A percentile compares a stretch with the other conserved stretches of the same genome.
Evolutionary conservation across 2,888 invertebrate genomes (phyloP).

Genomic region (Polydrusus pterygomalis): DNA sequence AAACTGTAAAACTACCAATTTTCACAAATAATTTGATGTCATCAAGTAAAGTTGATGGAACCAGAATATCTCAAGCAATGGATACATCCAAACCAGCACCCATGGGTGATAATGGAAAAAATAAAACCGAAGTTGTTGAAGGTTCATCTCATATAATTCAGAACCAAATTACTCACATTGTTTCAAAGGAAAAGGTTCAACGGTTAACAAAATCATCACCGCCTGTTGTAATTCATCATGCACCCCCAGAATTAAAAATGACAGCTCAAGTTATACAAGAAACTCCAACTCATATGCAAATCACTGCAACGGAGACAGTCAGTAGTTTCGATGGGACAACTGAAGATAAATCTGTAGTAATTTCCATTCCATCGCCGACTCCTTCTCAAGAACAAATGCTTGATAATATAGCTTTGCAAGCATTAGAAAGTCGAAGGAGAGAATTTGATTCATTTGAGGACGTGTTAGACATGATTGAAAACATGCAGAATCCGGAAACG

Average conservation of each 20-base stretch:
- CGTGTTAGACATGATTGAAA: constrained; percentile 82
- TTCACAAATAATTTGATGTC: constrained; percentile 44
- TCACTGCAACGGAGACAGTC: constrained; percentile 73
- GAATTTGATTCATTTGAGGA: constrained; percentile 81
- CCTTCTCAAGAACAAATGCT: constrained; percentile 79
- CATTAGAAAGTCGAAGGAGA: constrained; percentile 74
- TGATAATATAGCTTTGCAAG: constrained; percentile 78
- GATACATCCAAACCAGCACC: constrained; percentile 12
- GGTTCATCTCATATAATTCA: constrained; percentile 60
- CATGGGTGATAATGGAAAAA: constrained; percentile 11
- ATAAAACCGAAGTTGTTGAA: constrained; percentile 11
- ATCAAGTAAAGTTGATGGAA: constrained; percentile 8
- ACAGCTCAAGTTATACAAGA: constrained; percentile 70
- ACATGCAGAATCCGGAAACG: constrained; percentile 71
- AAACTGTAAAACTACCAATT: constrained; percentile 57
- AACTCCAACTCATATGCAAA: constrained; percentile 66
- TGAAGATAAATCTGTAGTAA: constrained; percentile 79
- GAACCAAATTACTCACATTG: constrained; percentile 66
- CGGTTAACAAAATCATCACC: constrained; percentile 64
- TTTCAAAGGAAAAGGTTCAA: constrained; percentile 71
- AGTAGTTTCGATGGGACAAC: constrained; percentile 76
- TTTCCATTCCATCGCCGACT: constrained; percentile 80
- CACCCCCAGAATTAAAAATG: constrained; percentile 70
- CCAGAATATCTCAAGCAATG: not conserved
- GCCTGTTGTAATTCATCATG: constrained; percentile 66